Base-by-base conservation (phyloP, 2,797 vertebrate genomes). In the Cephalopachus bancanus region DNA sequence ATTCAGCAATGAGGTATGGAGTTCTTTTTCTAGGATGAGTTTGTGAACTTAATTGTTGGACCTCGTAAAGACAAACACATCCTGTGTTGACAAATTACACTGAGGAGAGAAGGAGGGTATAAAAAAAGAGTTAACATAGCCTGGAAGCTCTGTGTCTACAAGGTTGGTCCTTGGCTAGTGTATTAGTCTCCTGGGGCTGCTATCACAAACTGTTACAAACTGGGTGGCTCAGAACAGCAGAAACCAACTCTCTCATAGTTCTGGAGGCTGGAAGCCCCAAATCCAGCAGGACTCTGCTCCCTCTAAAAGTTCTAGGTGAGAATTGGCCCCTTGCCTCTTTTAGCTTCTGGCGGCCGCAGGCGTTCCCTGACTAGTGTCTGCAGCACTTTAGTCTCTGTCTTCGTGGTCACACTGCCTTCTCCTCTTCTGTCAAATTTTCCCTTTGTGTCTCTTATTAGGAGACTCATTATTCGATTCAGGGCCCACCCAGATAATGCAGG, bases 21-120 rank as follows among this genome's bases (percentile, higher is more conserved):
- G 37, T 37, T 37, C 37, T 37, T 37, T 37, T 37, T 37, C 37
- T 37, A 37, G 37, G 37, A 37, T 37, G 37, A 37, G 37, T 37
- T 37, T 37, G 37, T 37, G 37, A 37, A 37, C 37, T 37, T 37
- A 37, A 37, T 37, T 37, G 37, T 37, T 37, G 37, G 37, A 37
- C 37, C 37, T 37, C 37, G 37, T 37, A 1, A 83, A 26, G 55
- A 57, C 15, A 17, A 3, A 12, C 5, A 22, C 17, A 51, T 28
- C 51, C 24, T 62, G 1, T 3, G 12, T 10, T 26, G 24, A 19
- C 10, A 28, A 74, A 59, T 0, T 53, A 12, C 64, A 1, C 0
- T 16, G 28, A 3, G 9, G 1, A n/a, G 15, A 72, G 30, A 7
- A 4, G 1, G 3, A 15, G 0, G 75, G 5, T 4, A 17, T 83